Evolutionary conservation across 2,888 invertebrate genomes (phyloP).

Genomic region (Polymixis lichenea): DNA sequence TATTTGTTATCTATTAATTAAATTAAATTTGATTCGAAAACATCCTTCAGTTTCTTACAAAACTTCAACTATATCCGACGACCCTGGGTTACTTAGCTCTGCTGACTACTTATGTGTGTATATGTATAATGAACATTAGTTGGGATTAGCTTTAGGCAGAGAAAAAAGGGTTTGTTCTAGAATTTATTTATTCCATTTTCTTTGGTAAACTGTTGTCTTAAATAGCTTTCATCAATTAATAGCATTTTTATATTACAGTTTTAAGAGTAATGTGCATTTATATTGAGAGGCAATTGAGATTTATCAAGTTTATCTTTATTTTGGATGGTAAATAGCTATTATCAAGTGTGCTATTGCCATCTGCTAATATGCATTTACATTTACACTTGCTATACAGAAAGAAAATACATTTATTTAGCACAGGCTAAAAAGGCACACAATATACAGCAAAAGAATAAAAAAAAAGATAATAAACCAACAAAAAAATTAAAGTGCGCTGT

Average conservation of each 20-base stretch:
- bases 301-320: background rate
- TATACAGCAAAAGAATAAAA: too few relatives aligned
- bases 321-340: background rate
- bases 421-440: too few relatives aligned
- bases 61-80: too few relatives aligned
- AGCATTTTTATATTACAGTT: background rate
- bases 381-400: too few relatives aligned
- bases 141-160: background rate
- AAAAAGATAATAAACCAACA: too few relatives aligned
- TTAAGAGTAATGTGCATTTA: background rate
- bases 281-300: background rate
- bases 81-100: too few relatives aligned
- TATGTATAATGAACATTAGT: constrained; percentile 1
- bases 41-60: too few relatives aligned
- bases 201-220: background rate
- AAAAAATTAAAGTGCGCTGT: too few relatives aligned
- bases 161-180: background rate
- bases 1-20: too few relatives aligned
- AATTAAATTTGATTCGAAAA: too few relatives aligned
- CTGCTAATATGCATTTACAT: too few relatives aligned
- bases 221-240: background rate
- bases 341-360: background rate
- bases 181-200: background rate
- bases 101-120: background rate
- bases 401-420: too few relatives aligned